Evolutionary conservation across 2,888 invertebrate species (phyloP), one percentile per base, ranked within the genome.

Genomic region (Hydrotaea diabolus): DNA sequence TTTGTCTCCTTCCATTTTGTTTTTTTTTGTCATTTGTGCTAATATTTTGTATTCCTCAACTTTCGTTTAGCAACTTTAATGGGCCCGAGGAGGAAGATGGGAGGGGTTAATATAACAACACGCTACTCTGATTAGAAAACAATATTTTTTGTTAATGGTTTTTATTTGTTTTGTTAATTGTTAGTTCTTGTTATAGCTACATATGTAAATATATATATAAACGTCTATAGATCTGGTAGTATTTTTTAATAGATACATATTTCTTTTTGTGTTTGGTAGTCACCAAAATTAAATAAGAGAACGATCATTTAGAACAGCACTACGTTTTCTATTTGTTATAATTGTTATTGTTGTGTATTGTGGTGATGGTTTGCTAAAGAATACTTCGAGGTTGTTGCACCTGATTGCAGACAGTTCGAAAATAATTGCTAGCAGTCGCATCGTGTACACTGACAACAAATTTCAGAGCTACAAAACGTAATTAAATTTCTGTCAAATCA

Each of bases 21-120:
- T 19, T 43, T 19, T 46, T 21, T 77, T 78, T n/a, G n/a, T n/a
- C n/a, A n/a, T n/a, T 82, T 82, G 85, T 82, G 82, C 85, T 85
- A 85, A 77, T 74, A 80, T 74, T 62, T 74, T 46, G 46, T n/a
- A 55, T 82, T 49, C 76, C 59, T 46, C 75, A 2, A 69, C 9
- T 4, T 17, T 39, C 5, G 46, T 72, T 78, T 62, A 62, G 62
- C 36, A 15, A 31, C 9, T 31, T 17, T 62, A 39, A 39, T 39
- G 4, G 39, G 31, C 31, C 31, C 31, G 59, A 59, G 23, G 59
- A 13, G 31, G 31, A 7, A 31, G 23, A 26, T 9, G 31, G 62
- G 59, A 17, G n/a, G 17, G 26, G 17, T 79, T 79, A 73, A 46
- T 82, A 77, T 79, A 84, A 85, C 85, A 85, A 79, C 49, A 8